Conservation (phyloP, 2,113 vertebrate species). For the Anguilla rostrata region DNA sequence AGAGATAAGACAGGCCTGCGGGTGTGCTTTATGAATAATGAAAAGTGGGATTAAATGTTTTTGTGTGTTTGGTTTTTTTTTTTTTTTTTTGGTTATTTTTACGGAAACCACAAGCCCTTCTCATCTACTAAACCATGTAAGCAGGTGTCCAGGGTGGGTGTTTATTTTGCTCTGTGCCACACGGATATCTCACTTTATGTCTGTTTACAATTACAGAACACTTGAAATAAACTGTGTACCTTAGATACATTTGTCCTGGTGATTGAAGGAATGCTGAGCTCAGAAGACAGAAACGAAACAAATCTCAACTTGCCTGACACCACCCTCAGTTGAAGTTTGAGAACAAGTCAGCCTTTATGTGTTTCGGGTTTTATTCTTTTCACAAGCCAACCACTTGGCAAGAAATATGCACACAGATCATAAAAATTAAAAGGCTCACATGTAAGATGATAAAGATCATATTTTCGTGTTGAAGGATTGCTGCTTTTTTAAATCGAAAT, state of each 20-base stretch:
- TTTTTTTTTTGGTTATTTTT: too few species aligned
- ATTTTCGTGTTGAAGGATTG: neutral
- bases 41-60: too few species aligned
- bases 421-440: conserved; percentile 17
- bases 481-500: neutral
- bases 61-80: too few species aligned
- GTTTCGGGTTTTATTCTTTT: conserved; percentile 18
- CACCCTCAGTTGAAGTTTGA: conserved; percentile 38
- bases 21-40: too few species aligned
- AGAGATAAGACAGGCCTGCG: too few species aligned
- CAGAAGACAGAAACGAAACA: conserved; percentile 16
- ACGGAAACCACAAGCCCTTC: too few species aligned
- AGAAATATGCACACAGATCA: neutral
- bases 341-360: conserved; percentile 38
- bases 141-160: neutral
- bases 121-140: neutral
- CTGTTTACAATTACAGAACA: neutral
- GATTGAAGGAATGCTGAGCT: conserved; percentile 26
- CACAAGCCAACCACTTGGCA: conserved; percentile 26
- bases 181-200: neutral
- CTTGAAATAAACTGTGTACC: neutral
- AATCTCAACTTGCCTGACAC: conserved; percentile 44
- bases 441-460: neutral
- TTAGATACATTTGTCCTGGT: neutral
- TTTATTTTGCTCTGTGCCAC: neutral